Base-by-base conservation (phyloP, 2,797 vertebrate species). In the Hephaestus fuliginosus region DNA sequence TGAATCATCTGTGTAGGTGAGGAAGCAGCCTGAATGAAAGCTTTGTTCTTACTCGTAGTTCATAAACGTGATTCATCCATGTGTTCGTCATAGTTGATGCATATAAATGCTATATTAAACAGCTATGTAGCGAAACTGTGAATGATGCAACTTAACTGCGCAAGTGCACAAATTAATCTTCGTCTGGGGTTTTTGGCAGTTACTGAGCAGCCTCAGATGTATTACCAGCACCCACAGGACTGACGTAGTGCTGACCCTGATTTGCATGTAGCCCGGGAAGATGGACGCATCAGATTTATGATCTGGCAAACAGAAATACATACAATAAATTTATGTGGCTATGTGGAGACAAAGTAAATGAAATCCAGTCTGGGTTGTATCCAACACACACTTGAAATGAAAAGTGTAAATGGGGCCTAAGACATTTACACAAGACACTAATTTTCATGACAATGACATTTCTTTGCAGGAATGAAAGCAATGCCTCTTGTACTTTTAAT, bases 401-500 rank as follows among this genome's bases (percentile, higher is more conserved):
- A 17, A 25, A 15, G 7, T 1, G 3, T 46, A 5, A 49, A 25
- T 33, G 5, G 30, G 8, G 30, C 44, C 56, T 39, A n/a, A n/a
- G 1, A 74, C 56, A 36, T 18, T 39, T n/a, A 10, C 39, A 52
- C 30, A 44, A 22, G 20, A 61, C 18, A 43, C 28, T 4, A 33
- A 3, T 9, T 18, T 57, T 63, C 56, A 36, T 71, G 30, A 33
- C 56, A 57, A 10, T 33, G 48, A 57, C 61, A 64, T 74, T 41
- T 58, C 14, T 65, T 33, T 69, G 48, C 7, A 65, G 39, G 20
- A 62, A 39, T 43, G 3, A 74, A 69, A 52, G 58, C 48, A 30
- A 25, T 20, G 49, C 8, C 49, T 11, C 1, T 55, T 33, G 44
- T 56, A 12, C 9, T 30, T 85, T 63, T 74, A 52, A 48, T 73